These are phyloP conservation scores for Rhegmatorhina hoffmannsi DNA, from an alignment of 2,113 vertebrate species.

Conservation along the genomic window DNA sequence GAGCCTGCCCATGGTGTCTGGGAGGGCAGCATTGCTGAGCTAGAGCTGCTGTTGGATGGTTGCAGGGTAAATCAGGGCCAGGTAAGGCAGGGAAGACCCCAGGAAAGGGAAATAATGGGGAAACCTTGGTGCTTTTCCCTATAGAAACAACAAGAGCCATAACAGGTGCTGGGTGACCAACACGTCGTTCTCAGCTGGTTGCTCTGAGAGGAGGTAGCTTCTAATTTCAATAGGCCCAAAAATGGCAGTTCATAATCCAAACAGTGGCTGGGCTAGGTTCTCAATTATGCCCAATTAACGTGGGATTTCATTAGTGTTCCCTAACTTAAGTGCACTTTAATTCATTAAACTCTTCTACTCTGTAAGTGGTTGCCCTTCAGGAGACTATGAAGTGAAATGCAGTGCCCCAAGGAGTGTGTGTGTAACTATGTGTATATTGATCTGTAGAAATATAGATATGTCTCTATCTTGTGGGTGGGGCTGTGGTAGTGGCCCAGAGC, in stretches of 20 bases:
- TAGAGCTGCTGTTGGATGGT: background rate
- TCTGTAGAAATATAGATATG: background rate
- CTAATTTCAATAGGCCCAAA: background rate
- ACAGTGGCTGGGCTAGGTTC: background rate
- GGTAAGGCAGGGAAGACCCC: background rate
- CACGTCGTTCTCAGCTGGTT: background rate
- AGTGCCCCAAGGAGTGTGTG: background rate
- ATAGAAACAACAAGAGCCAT: background rate
- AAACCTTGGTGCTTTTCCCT: background rate
- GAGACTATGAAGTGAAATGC: background rate
- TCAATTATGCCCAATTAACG: background rate
- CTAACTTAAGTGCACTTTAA: background rate
- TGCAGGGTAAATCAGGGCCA: background rate
- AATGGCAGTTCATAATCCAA: background rate
- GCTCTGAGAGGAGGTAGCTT: background rate
- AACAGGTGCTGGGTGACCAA: background rate
- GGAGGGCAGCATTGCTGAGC: accelerated
- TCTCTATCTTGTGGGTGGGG: accelerated
- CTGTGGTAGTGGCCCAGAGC: accelerated
- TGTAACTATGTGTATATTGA: background rate
- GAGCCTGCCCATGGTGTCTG: background rate
- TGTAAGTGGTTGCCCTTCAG: background rate
- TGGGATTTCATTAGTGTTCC: background rate
- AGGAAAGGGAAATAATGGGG: background rate
- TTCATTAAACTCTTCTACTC: background rate